Evolutionary conservation across 1,140 invertebrate species (phyloP), one percentile per base, ranked within the genome.

Genomic region (Drosophila pseudoobscura): DNA sequence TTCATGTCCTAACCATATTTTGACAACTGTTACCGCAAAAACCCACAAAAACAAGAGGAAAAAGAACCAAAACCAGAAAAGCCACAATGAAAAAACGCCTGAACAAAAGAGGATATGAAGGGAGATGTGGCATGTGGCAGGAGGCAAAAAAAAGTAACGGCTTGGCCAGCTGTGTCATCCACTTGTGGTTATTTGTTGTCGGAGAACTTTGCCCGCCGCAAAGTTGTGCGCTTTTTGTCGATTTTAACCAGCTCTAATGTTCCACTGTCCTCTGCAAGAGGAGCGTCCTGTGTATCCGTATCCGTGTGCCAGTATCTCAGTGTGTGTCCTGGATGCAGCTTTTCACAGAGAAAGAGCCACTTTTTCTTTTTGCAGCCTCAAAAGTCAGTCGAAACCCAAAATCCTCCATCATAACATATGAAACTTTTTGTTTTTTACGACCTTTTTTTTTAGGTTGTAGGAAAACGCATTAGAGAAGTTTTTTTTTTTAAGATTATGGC

Each of bases 1-100:
- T 79, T 79, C 54, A 74, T 75, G 66, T 71, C 75, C 76, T 68
- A 59, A 62, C 78, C 78, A 88, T 87, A 88, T 87, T 88, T 88
- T 87, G 82, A 87, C 82, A 87, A 87, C 83, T 87, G 82, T 88
- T 88, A 78, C 83, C 83, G 62, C 82, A 87, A 78, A 85, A 87
- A 80, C 73, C 78, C 65, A 68, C 66, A 62, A 58, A 78, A 82
- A 68, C 59, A 74, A 69, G 59, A 82, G 63, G 56, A 59, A 45
- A 44, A 79, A 60, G 64, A 60, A 78, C 24, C 4, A 68, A 57
- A 26, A 15, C n/a, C 17, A 11, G 31, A 29, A 39, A 13, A 4
- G 31, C 8, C 35, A 39, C 9, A 39, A 13, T 39, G 13, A 75
- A 55, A 47, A 41, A 6, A 4, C 3, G 39, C 15, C 20, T 39